Conservation (phyloP, 2,797 vertebrate species). For the Melanotaenia pygmaea region DNA sequence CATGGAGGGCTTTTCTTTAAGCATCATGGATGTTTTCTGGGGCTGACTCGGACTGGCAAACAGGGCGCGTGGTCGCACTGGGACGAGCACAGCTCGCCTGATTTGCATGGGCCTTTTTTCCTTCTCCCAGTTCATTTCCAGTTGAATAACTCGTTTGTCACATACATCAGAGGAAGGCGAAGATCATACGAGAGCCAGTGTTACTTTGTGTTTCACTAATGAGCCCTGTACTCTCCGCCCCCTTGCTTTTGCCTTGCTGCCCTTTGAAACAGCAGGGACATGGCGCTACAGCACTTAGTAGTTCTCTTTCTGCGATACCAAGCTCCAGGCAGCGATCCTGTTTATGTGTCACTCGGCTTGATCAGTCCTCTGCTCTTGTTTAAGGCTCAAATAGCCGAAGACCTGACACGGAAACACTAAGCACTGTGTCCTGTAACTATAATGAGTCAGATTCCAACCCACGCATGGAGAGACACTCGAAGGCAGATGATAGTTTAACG, state of each 20-base stretch:
- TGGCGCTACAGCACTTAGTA: conserved; percentile 50
- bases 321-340: conserved; percentile 51
- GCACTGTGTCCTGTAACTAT: conserved; percentile 10
- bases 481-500: conserved; percentile 42
- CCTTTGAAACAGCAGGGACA: conserved; percentile 69
- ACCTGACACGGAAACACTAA: conserved; percentile 50
- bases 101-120: conserved; percentile 63
- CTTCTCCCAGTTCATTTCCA: conserved; percentile 70
- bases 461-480: conserved; percentile 13
- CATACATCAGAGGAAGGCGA: conserved; percentile 78
- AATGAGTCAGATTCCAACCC: conserved; percentile 28
- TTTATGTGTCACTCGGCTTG: conserved; percentile 56
- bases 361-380: conserved; percentile 53
- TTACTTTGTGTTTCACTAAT: conserved; percentile 80
- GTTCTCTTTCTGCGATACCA: conserved; percentile 23
- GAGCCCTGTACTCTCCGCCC: conserved; percentile 71
- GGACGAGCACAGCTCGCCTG: conserved; percentile 51
- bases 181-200: conserved; percentile 76
- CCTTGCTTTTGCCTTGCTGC: conserved; percentile 64
- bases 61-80: conserved; percentile 44
- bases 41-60: conserved; percentile 17
- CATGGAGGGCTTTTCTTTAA: conserved; percentile 44
- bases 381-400: conserved; percentile 34
- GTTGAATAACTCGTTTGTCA: conserved; percentile 78
- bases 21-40: conserved; percentile 9